Evolutionary conservation across 2,797 vertebrate genomes (phyloP), one percentile per base, ranked within the genome.

Genomic region (Lepus oiostolus): DNA sequence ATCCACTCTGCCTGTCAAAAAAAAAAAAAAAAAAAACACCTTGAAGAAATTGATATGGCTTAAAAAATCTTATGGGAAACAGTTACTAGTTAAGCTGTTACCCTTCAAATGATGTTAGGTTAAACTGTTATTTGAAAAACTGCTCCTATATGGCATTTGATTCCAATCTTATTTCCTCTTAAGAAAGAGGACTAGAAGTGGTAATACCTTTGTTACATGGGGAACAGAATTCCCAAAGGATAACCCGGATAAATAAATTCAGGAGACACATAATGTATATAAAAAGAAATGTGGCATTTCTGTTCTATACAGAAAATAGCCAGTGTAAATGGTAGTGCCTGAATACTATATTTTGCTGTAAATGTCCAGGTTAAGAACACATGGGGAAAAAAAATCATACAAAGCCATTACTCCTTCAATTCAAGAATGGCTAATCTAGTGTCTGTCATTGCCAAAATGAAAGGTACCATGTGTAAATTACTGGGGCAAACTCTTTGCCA

Each of bases 11-110:
- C 35, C 35, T 35, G 35, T 35, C 35, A 99, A 99, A 62, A 98
- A 96, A 99, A 99, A 62, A 98, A 96, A 99, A 99, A 62, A 98
- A 96, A 99, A 99, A 96, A 99, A 99, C 60, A 98, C 98, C 99
- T 99, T 99, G 90, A 67, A 99, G 89, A 99, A 99, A 63, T 99
- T 98, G 1, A 98, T 98, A 30, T 99, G 14, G 24, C 67, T 85
- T 75, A 91, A 95, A 85, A 38, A 76, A 7, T 84, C 84, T 80
- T 72, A 74, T 8, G 26, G 65, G 12, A 71, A 92, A 52, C 19
- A n/a, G 9, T 30, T 74, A 58, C 16, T 58, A 42, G 74, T 91
- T 16, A 86, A 89, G 35, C 87, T 54, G 24, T 1, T 62, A 17
- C 21, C 63, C 13, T 85, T 74, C 28, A 92, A 88, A 28, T 16